These are phyloP conservation scores for Argyresthia albistria DNA, from an alignment of 2,888 invertebrate genomes.

Conservation along the genomic window DNA sequence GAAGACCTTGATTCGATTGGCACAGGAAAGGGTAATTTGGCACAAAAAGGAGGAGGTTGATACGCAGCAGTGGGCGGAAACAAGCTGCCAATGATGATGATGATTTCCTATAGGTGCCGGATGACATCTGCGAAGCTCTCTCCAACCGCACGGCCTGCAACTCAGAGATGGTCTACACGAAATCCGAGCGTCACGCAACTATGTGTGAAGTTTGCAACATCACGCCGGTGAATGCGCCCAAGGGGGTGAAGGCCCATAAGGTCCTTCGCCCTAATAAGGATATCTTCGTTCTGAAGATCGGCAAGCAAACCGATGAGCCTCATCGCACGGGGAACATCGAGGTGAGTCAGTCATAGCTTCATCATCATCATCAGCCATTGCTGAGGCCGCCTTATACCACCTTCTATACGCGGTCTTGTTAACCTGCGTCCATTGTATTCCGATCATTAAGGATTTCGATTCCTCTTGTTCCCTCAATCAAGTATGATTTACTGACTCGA, in stretches of 20 bases:
- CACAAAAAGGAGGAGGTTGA: too few relatives aligned
- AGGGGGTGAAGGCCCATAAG: conserved; percentile 71
- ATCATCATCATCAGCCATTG: too few relatives aligned
- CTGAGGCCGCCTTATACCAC: too few relatives aligned
- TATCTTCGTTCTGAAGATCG: conserved; percentile 80
- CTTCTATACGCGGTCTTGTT: too few relatives aligned
- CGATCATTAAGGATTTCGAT: too few relatives aligned
- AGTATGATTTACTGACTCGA: too few relatives aligned
- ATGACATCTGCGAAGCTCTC: conserved; percentile 53
- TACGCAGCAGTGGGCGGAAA: too few relatives aligned
- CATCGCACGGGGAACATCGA: conserved; percentile 76
- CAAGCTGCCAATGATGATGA: background rate
- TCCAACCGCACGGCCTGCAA: conserved; percentile 44
- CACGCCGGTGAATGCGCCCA: conserved; percentile 63
- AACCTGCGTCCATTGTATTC: too few relatives aligned
- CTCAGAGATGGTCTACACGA: conserved; percentile 46
- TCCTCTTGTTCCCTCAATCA: too few relatives aligned
- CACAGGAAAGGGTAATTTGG: background rate
- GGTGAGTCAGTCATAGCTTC: conserved; percentile 33
- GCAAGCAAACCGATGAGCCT: conserved; percentile 77
- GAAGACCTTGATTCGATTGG: background rate
- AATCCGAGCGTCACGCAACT: conserved; percentile 31
- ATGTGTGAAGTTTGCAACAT: conserved; percentile 51
- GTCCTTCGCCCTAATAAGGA: conserved; percentile 78
- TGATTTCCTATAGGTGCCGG: conserved; percentile 41